A percentile compares a stretch with the other conserved stretches of the same genome.
Evolutionary conservation across 2,888 invertebrate genomes (phyloP).

Genomic region (Nephrotoma appendiculata): DNA sequence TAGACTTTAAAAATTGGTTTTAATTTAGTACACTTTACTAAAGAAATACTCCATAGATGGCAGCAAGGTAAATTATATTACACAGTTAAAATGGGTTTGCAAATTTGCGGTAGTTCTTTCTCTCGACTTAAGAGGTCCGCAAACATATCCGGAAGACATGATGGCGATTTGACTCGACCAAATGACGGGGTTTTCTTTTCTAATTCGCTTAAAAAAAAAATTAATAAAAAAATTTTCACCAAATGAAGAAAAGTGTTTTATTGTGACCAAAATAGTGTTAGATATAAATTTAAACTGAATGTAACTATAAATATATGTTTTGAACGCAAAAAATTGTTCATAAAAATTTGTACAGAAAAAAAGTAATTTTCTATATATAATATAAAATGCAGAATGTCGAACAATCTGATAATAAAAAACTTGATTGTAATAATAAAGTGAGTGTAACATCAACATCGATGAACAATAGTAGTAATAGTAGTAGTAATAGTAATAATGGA

Average conservation of each 20-base stretch:
- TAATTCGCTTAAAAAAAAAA: not conserved
- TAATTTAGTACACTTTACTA: too few relatives aligned
- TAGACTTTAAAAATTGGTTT: too few relatives aligned
- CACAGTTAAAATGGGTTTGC: not conserved
- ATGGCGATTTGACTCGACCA: conserved; percentile 44
- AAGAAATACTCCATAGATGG: not conserved
- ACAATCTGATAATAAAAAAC: conserved; percentile 72
- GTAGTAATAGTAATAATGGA: conserved; percentile 18
- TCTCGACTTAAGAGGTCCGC: not conserved
- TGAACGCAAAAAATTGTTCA: not conserved
- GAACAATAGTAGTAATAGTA: conserved; percentile 14
- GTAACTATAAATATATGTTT: conserved; percentile 1
- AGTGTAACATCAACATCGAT: conserved; percentile 11
- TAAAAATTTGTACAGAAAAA: not conserved
- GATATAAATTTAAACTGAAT: conserved; percentile 7
- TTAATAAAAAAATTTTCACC: not conserved
- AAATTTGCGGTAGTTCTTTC: not conserved
- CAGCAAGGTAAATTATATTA: not conserved
- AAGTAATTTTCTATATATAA: not conserved
- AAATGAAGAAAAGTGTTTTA: conserved; percentile 7
- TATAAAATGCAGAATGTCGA: conserved; percentile 81
- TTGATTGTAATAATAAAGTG: conserved; percentile 38
- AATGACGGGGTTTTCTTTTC: conserved; percentile 17
- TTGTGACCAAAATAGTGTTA: conserved; percentile 7
- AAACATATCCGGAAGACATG: conserved; percentile 43